These are phyloP conservation scores for Irena cyanogastra DNA, from an alignment of 2,113 vertebrate species.

Conservation along the genomic window DNA sequence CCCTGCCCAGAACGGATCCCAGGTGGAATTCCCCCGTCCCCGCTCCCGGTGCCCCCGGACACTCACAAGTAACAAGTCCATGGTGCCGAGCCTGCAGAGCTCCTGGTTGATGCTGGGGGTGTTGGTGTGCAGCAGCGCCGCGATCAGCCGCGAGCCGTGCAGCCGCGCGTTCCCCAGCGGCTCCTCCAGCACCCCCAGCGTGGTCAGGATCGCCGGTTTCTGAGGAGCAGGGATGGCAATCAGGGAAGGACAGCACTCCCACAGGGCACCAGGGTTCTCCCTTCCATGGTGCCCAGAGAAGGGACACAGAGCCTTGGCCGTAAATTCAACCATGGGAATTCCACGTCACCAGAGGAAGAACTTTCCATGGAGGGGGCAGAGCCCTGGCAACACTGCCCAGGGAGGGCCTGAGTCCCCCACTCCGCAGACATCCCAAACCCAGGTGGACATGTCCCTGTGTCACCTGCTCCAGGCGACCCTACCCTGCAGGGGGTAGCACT, in stretches of 20 bases:
- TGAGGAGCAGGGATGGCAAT: rapidly evolving
- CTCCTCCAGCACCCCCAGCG: constrained; percentile 90
- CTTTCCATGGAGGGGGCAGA: background rate
- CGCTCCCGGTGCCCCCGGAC: rapidly evolving
- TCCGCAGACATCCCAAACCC: background rate
- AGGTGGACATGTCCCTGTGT: rapidly evolving
- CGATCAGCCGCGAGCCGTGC: constrained; percentile 87
- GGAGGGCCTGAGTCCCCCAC: background rate
- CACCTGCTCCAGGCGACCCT: background rate
- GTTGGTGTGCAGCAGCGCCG: constrained; percentile 88
- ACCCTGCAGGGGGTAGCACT: background rate
- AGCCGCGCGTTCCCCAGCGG: constrained; percentile 92
- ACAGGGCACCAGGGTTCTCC: rapidly evolving
- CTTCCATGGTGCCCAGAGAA: rapidly evolving
- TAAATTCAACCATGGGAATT: rapidly evolving
- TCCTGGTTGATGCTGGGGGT: constrained; percentile 87
- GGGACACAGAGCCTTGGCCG: rapidly evolving
- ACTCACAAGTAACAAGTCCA: constrained; percentile 90
- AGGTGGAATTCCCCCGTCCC: background rate
- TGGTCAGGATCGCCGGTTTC: constrained; percentile 90
- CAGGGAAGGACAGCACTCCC: rapidly evolving
- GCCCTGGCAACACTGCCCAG: background rate
- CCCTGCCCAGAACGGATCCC: rapidly evolving
- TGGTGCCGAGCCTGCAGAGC: constrained; percentile 87
- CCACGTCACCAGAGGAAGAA: rapidly evolving